phyloP scores from a whole-genome alignment of 2,888 invertebrate species.

The Notodonta dromedarius region DNA sequence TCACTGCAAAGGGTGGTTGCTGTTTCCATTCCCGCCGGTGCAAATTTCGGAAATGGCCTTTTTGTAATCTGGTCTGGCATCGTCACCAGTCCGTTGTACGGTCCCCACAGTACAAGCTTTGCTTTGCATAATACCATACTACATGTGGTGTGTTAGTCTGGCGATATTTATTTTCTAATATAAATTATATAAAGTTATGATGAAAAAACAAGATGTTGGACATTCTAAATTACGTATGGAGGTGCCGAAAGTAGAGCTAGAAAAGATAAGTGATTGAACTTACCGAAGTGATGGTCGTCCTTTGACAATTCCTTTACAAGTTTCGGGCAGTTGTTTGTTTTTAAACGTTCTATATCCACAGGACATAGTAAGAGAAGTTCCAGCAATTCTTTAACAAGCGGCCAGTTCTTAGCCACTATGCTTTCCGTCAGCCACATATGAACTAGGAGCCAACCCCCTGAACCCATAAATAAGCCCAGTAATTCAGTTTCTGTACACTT shows the following conservation, averaged over 20 bases:
- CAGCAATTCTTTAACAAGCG: constrained; percentile 93
- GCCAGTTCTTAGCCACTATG: constrained; percentile 92
- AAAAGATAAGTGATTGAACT: constrained; percentile 47
- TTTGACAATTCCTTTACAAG: constrained; percentile 94
- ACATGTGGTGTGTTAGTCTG: no score
- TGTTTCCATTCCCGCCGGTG: no score
- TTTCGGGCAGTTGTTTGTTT: constrained; percentile 96
- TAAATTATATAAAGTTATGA: no score
- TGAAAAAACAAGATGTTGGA: no score
- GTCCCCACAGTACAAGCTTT: no score
- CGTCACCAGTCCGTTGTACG: no score
- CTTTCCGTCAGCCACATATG: constrained; percentile 96
- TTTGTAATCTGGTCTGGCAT: no score
- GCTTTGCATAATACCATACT: no score
- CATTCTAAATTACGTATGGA: not conserved
- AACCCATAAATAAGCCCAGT: constrained; percentile 94
- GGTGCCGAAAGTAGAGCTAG: not conserved
- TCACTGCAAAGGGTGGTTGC: no score
- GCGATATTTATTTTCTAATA: no score
- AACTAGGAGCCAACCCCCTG: constrained; percentile 96
- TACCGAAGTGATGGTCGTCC: constrained; percentile 92
- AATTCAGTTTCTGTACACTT: constrained; percentile 93
- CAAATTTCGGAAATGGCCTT: no score
- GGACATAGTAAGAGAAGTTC: constrained; percentile 94
- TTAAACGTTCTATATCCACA: constrained; percentile 94